Percentiles rank a stretch among this genome's conserved stretches.
These are phyloP conservation scores for Orthonyx spaldingii DNA, from an alignment of 2,113 vertebrate genomes.

Conservation along the genomic window DNA sequence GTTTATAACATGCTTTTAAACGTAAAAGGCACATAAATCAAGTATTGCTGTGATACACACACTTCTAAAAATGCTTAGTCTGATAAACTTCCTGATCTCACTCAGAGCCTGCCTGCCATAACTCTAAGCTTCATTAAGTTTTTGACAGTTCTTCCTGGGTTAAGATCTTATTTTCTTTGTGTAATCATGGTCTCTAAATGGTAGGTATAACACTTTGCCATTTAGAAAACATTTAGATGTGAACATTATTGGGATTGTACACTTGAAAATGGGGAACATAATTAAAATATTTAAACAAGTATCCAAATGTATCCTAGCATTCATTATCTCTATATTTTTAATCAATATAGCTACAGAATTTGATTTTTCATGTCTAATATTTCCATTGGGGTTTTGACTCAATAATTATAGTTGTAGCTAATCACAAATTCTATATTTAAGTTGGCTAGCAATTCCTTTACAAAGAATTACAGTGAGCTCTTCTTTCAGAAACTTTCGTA, in stretches of 20 bases:
- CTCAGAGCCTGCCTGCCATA: not conserved
- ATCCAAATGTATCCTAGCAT: not conserved
- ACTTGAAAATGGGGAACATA: conserved; percentile 1
- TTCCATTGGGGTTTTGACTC: not conserved
- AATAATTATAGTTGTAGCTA: not conserved
- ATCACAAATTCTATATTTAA: not conserved
- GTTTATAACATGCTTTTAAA: not conserved
- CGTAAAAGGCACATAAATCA: not conserved
- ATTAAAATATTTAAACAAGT: conserved; percentile 3
- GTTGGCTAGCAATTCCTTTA: not conserved
- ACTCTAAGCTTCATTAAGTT: not conserved
- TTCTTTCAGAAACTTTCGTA: not conserved
- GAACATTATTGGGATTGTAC: not conserved
- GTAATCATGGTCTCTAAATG: not conserved
- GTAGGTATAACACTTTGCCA: not conserved
- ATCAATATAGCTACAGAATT: not conserved
- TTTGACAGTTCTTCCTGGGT: not conserved
- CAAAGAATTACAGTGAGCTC: not conserved
- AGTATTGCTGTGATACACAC: not conserved
- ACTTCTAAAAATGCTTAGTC: not conserved
- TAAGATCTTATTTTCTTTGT: not conserved
- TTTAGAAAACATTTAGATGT: conserved; percentile 31
- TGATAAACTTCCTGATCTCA: not conserved
- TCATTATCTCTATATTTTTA: not conserved
- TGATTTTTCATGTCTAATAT: not conserved